These are phyloP conservation scores for Stenodema calcarata DNA, from an alignment of 2,888 invertebrate species.

Conservation along the genomic window DNA sequence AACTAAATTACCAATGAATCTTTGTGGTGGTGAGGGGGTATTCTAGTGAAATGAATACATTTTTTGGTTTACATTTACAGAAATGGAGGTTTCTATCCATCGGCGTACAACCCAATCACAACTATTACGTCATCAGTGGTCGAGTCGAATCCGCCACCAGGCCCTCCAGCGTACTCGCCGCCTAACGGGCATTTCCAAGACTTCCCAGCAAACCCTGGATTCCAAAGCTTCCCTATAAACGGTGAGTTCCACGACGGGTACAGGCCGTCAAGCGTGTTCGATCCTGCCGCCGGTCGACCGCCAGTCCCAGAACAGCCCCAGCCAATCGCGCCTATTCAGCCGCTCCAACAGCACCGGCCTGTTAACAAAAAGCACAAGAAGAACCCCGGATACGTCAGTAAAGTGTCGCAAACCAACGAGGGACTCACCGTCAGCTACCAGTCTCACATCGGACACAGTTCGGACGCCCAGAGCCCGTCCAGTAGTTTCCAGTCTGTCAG, in stretches of 20 bases:
- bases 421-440: slow-evolving; percentile 41
- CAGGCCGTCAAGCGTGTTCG: not conserved
- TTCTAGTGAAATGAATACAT: too few relatives aligned
- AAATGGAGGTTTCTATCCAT: slow-evolving; percentile 25
- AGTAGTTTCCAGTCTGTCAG: slow-evolving; percentile 50
- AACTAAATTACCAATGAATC: too few relatives aligned
- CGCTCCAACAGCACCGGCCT: not conserved
- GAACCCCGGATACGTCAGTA: slow-evolving; percentile 27
- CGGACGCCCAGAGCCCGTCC: slow-evolving; percentile 41
- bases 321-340: not conserved
- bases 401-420: slow-evolving; percentile 18
- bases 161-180: not conserved
- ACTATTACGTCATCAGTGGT: slow-evolving; percentile 32
- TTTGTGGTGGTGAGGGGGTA: too few relatives aligned
- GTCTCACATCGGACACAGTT: slow-evolving; percentile 51
- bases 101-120: slow-evolving; percentile 22
- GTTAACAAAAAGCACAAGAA: not conserved
- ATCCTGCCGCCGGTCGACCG: not conserved
- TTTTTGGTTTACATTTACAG: not conserved
- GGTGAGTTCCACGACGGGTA: not conserved
- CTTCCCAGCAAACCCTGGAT: not conserved
- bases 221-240: not conserved
- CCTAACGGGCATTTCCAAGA: not conserved
- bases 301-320: not conserved
- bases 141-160: not conserved